phyloP scores from a whole-genome alignment of 2,797 vertebrate genomes.

The Characodon lateralis region DNA sequence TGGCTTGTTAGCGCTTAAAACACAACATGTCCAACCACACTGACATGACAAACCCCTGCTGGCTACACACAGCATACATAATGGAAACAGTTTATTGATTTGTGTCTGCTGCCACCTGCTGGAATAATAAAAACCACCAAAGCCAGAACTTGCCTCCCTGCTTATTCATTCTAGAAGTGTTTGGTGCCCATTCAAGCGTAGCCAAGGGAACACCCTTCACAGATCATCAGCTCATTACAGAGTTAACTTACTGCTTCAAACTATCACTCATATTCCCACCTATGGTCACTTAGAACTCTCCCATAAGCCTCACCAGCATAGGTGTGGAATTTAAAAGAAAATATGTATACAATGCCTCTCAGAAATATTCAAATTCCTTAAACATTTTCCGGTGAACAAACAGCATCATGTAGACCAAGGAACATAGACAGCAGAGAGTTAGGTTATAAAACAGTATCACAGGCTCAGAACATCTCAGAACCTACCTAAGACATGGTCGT shows the following conservation, averaged over 20 bases:
- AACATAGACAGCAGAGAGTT: background rate
- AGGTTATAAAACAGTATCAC: background rate
- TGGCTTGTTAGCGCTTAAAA: slow-evolving; percentile 4
- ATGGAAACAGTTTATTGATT: slow-evolving; percentile 16
- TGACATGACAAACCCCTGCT: slow-evolving; percentile 1
- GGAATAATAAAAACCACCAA: slow-evolving; percentile 9
- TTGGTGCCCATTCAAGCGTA: slow-evolving; percentile 20
- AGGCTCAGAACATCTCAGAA: background rate
- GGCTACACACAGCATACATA: background rate
- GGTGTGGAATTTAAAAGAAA: slow-evolving; percentile 19
- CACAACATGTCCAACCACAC: slow-evolving; percentile 9
- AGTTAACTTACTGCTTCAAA: slow-evolving; percentile 30
- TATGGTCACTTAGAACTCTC: slow-evolving; percentile 40
- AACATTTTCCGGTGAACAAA: background rate
- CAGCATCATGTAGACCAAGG: background rate
- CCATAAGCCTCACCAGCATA: slow-evolving; percentile 19
- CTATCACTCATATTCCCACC: slow-evolving; percentile 34
- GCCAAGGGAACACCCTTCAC: slow-evolving; percentile 52
- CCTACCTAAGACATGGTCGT: background rate
- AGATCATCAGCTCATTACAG: slow-evolving; percentile 62
- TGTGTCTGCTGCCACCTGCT: slow-evolving; percentile 72
- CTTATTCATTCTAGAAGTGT: slow-evolving; percentile 31
- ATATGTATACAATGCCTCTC: background rate
- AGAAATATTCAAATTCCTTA: background rate
- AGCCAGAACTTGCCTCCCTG: background rate